These are phyloP conservation scores for Tetrao urogallus DNA, from an alignment of 2,113 vertebrate genomes.

Conservation along the genomic window DNA sequence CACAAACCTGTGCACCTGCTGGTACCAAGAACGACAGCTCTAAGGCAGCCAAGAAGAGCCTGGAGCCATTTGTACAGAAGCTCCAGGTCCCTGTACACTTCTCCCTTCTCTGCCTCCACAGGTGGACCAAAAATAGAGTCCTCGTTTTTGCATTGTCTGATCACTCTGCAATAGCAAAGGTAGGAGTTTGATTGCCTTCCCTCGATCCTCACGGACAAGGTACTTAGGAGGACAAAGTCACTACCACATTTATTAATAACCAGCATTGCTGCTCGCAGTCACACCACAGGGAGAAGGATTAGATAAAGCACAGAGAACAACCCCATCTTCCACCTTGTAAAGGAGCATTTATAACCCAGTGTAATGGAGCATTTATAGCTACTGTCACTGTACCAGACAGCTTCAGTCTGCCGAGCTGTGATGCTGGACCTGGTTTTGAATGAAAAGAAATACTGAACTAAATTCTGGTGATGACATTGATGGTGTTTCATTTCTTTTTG, in stretches of 20 bases:
- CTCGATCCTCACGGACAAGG: neutral
- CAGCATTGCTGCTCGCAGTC: neutral
- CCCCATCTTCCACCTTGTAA: conserved; percentile 2
- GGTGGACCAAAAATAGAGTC: neutral
- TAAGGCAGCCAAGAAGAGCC: neutral
- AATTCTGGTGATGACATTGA: neutral
- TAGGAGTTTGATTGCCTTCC: neutral
- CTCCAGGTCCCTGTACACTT: neutral
- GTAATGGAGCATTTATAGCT: neutral
- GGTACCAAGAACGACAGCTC: neutral
- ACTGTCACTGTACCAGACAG: neutral
- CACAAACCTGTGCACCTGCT: neutral
- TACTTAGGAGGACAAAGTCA: neutral
- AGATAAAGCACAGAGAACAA: neutral
- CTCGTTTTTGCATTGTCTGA: neutral
- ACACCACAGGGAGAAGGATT: neutral
- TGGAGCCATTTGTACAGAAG: neutral
- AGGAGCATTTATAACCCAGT: neutral
- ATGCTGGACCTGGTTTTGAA: neutral
- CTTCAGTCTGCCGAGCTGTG: neutral
- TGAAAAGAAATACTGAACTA: neutral
- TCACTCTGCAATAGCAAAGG: neutral
- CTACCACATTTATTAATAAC: neutral
- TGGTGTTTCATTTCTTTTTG: neutral
- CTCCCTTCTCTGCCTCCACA: neutral